Evolutionary conservation across 2,797 vertebrate genomes (phyloP), one percentile per base, ranked within the genome.

Genomic region (Syngnathus rostellatus): DNA sequence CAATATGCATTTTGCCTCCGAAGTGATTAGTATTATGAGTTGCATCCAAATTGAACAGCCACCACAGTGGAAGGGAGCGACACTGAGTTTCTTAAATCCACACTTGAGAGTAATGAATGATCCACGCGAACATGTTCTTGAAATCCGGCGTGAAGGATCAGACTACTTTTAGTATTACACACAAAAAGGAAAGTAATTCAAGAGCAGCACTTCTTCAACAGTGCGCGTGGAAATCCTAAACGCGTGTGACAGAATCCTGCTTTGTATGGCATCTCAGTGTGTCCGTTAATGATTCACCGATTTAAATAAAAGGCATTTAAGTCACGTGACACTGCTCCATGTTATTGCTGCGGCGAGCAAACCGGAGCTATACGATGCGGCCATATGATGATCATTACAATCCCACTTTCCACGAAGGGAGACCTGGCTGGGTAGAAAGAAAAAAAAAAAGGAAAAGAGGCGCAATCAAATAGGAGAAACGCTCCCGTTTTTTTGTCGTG

Each of bases 241-340:
- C 59, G 75, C 75, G 73, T 81, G 87, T 76, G 46, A 61, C 23
- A 10, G 25, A 37, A 50, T 31, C 45, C 43, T 48, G 16, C 65
- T 65, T 77, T 64, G 60, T 9, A 51, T 40, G 5, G 6, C 31
- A 6, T 48, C 14, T 85, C 83, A 84, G 88, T 88, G 87, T 88
- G 90, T 93, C 91, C 88, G 94, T 93, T 93, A 94, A 89, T 93
- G 93, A 95, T 94, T 94, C 91, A 92, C 92, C 89, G 91, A 92
- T 93, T 94, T 90, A 94, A 94, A 96, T 95, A 95, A 95, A 89
- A 93, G 92, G 91, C 91, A 93, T 96, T 95, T 96, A 96, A 95
- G 93, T 96, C 95, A 98, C 94, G 95, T 99, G 96, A 95, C 92
- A 92, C 92, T 82, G 82, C 90, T 93, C 89, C 89, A 90, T 95